Base-by-base conservation (phyloP, 2,888 invertebrate species). In the Drosophila mimica region DNA sequence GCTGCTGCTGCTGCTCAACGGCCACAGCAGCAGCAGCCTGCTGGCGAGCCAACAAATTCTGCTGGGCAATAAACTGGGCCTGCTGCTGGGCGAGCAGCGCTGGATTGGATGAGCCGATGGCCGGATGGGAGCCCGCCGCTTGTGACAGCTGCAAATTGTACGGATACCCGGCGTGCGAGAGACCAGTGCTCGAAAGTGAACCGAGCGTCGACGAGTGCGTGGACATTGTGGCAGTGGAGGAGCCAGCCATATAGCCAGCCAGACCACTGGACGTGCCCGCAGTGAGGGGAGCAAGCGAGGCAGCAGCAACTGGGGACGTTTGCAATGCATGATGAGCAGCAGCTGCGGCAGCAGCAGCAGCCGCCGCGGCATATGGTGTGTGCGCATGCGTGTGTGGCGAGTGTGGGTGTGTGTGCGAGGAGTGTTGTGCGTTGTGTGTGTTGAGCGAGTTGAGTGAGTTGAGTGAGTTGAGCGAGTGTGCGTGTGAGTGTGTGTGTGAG, bases 1-100 rank as follows among this genome's bases (percentile, higher is more conserved):
- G 92, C 30, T 57, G 57, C 40, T 90, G 89, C 77, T 75, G 57
- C 40, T 90, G 89, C 78, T 75, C 93, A 0, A 92, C 93, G 20
- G 91, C 93, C 53, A 95, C 94, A 7, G 94, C 93, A 83, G 95
- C 95, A 88, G 95, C 95, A 88, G 95, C 95, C 91, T 95, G 95
- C 83, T 96, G 96, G 5, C 95, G 94, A 57, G 95, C 95, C 69
- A 96, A 92, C 53, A 96, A 93, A 93, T 94, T 96, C 91, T 96
- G 96, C 90, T 96, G 96, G 60, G 96, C 96, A 91, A 96, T 96
- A 76, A 94, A 94, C 90, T 94, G 94, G 3, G 94, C 94, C 82
- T 94, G 94, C 79, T 94, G 94, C 81, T 94, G 94, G 9, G 94
- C 94, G 66, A 94, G 91, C 49, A 94, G 84, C 0, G 94, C 93